Base-by-base conservation (phyloP, 1,140 invertebrate species). In the Phthorimaea operculella region DNA sequence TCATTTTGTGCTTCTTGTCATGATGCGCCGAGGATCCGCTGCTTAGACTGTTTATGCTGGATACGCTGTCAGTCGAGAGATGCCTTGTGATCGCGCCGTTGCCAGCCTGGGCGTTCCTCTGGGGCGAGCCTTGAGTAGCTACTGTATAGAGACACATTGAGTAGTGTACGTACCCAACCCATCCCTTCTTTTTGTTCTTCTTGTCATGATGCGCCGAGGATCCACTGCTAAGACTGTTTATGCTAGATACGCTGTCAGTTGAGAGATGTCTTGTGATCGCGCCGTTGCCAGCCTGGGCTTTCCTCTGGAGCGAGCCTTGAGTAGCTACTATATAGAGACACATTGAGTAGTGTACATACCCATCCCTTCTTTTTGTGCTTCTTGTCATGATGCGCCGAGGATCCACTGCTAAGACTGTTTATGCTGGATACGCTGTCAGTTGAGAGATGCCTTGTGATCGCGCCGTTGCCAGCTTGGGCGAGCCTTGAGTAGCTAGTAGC, bases 301-400 rank as follows among this genome's bases (percentile, higher is more conserved):
- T n/a, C 60, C 88, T 89, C 80, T 72, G 83, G 66, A 74, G 77
- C 16, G 81, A 83, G n/a, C n/a, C n/a, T n/a, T n/a, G n/a, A n/a
- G n/a, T n/a, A n/a, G n/a, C 8, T 72, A 77, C n/a, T n/a, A n/a
- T n/a, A n/a, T n/a, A n/a, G n/a, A n/a, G n/a, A n/a, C n/a, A n/a
- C n/a, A n/a, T n/a, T n/a, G n/a, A n/a, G n/a, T n/a, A n/a, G n/a
- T n/a, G n/a, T n/a, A 69, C 89, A 87, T 84, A 95, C 93, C 95
- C 96, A 97, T 76, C 94, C 93, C 83, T 98, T 98, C 77, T 97
- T 96, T 87, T 98, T 98, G 62, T 93, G 91, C 73, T 96, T 95
- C 81, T 95, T 96, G 61, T 92, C 90, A 53, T 90, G 88, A 45
- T 91, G 89, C 55, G 88, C 89, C 57, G 81, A 89, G 12, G 88